Conservation (phyloP, 1,140 invertebrate species). For the Maniola jurtina region DNA sequence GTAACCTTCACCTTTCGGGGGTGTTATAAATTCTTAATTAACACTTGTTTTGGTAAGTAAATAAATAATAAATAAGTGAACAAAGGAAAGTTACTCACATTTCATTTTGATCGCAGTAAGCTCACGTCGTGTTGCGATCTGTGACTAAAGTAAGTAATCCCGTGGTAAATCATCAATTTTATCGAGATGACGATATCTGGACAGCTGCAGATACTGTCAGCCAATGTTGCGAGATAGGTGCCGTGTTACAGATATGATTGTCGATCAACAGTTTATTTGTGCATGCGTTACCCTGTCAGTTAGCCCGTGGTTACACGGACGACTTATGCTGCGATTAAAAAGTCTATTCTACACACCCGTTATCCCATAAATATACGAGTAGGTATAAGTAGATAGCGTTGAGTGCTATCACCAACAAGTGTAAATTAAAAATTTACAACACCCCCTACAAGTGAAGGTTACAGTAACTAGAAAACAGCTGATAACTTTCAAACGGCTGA, state of each 20-base stretch:
- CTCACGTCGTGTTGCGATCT: conserved; percentile 48
- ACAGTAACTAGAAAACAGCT: too few relatives aligned
- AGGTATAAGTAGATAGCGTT: too few relatives aligned
- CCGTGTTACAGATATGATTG: conserved; percentile 42
- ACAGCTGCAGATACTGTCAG: conserved; percentile 48
- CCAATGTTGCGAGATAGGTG: conserved; percentile 46
- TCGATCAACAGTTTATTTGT: conserved; percentile 49
- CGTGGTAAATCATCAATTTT: conserved; percentile 55
- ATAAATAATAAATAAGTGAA: too few relatives aligned
- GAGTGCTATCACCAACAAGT: too few relatives aligned
- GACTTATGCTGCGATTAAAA: conserved; percentile 21
- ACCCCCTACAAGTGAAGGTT: too few relatives aligned
- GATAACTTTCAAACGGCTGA: too few relatives aligned
- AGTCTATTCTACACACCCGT: too few relatives aligned
- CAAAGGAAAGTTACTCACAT: conserved; percentile 43
- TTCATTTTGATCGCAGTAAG: conserved; percentile 58
- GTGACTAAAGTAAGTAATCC: conserved; percentile 49
- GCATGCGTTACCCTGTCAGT: conserved; percentile 20
- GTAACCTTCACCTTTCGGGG: too few relatives aligned
- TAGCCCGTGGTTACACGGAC: conserved; percentile 6
- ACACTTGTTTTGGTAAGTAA: too few relatives aligned
- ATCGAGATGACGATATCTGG: conserved; percentile 57
- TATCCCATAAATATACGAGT: too few relatives aligned
- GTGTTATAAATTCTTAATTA: too few relatives aligned
- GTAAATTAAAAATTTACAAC: too few relatives aligned